Evolutionary conservation across 30 jellyfish, hydroid and myxozoan genomes (phyloP), one percentile per base, ranked within the genome.

Genomic region (Nemopilema nomurai): DNA sequence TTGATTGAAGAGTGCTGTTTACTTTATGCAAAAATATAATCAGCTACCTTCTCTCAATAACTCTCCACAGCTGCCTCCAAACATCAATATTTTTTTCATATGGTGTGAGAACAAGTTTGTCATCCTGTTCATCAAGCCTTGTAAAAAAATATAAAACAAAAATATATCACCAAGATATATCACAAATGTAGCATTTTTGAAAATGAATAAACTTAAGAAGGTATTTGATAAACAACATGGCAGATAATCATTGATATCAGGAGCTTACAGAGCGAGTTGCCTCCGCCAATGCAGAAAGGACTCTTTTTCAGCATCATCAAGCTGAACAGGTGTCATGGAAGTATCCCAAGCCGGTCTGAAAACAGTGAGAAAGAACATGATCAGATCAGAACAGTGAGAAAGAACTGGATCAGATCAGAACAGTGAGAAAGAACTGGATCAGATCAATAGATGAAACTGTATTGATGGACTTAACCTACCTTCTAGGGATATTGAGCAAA

Each of bases 31-130:
- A 27, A 27, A n/a, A 20, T 23, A 41, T 82, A 52, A 62, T 1
- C 73, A 75, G 28, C 0, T 29, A 94, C 99, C 99, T 94, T 81
- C 97, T 85, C 79, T 95, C 99, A 49, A 95, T 82, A 19, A 95
- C 99, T 49, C 97, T 78, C 99, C 99, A 95, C n/a, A 95, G 51
- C 75, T 95, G 98, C 70, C 99, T 70, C 99, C 99, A 95, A 6
- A 95, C 97, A 77, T 95, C 97, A 28, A 95, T 86, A 85, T 95
- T 95, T 84, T 95, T 95, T 74, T 95, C 99, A 79, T 77, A 95
- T n/a, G 99, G 99, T 20, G 99, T 90, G 33, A 95, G 74, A 64
- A 95, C 78, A 21, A 93, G 52, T 50, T 75, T 76, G 8, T 88
- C 89, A 72, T 93, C 96, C 28, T 78, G 76, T 41, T 86, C 95